Conservation (phyloP, 37 sponge, comb jelly and placozoan species). For the Mnemiopsis leidyi region DNA sequence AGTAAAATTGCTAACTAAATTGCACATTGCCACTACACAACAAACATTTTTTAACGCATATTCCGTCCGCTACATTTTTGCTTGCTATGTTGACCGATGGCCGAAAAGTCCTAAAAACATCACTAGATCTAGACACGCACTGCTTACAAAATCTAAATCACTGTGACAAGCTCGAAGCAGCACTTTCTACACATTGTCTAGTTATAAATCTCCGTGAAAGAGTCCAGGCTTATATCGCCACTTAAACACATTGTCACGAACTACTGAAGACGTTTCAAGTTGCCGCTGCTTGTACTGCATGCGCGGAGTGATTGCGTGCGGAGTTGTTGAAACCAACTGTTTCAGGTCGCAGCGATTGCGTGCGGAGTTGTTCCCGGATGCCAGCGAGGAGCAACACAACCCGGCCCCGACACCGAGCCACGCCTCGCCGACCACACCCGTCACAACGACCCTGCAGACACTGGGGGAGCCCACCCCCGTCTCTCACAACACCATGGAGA, state of each 20-base stretch:
- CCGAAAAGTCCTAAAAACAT: background rate
- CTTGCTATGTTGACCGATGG: background rate
- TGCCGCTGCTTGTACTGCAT: too few relatives aligned
- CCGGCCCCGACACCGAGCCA: background rate
- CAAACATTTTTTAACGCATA: too few relatives aligned
- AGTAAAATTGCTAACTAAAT: too few relatives aligned
- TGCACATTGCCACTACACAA: too few relatives aligned
- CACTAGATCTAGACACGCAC: background rate
- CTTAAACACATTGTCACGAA: background rate
- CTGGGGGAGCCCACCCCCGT: background rate
- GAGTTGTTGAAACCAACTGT: background rate
- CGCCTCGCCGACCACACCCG: slow-evolving; percentile 6
- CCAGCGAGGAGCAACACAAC: background rate
- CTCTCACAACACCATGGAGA: background rate
- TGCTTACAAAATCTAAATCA: background rate
- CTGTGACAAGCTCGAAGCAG: background rate
- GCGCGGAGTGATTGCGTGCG: too few relatives aligned
- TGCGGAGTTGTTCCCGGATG: slow-evolving; percentile 52
- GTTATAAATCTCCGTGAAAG: too few relatives aligned
- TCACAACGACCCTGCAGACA: background rate
- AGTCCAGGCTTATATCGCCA: too few relatives aligned
- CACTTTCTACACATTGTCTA: too few relatives aligned
- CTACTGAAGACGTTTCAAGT: too few relatives aligned
- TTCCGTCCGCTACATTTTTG: too few relatives aligned
- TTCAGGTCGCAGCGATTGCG: slow-evolving; percentile 14